Base-by-base conservation (phyloP, 2,113 vertebrate species). In the Sorex araneus region DNA sequence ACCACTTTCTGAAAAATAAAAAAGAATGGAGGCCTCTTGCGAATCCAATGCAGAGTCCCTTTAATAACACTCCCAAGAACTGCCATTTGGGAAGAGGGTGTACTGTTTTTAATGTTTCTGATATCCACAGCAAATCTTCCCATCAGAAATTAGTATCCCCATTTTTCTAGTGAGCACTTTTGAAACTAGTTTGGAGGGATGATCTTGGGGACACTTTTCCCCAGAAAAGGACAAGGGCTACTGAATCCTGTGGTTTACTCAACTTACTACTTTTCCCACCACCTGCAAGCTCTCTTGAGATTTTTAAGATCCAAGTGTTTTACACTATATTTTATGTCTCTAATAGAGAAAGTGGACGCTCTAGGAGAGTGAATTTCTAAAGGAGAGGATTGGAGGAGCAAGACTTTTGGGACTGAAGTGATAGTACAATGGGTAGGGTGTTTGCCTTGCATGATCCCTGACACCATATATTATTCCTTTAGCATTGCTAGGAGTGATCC, bases 41-140 rank as follows among this genome's bases (percentile, higher is more conserved):
- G 25, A 66, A 85, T 83, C 43, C 66, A 43, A 83, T 15, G 32
- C 57, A 91, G 81, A 81, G 66, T 7, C 27, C 60, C 32, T 92
- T 89, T 78, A 74, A 40, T 19, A 66, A 45, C 19, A 70, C 47
- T 10, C 9, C 66, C 0, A 18, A 87, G 40, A 74, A 40, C 40
- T 45, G 32, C 32, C 28, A 10, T 63, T 34, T 73, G 21, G 50
- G 1, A 54, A 6, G 0, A 36, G 27, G 25, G 27, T 0, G 0
- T 19, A 40, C 75, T 25, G 36, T 87, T 66, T 74, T 36, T 57
- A 2, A 47, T 50, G 71, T 50, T 23, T 28, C 28, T 8, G 23
- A 21, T 9, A 57, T n/a, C 79, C 19, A 3, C 11, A 63, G 71
- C 60, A 66, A 0, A 1, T 16, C 40, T 84, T 34, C 64, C 87